These are phyloP conservation scores for Drosophila busckii DNA, from an alignment of 1,140 invertebrate genomes.

Conservation along the genomic window DNA sequence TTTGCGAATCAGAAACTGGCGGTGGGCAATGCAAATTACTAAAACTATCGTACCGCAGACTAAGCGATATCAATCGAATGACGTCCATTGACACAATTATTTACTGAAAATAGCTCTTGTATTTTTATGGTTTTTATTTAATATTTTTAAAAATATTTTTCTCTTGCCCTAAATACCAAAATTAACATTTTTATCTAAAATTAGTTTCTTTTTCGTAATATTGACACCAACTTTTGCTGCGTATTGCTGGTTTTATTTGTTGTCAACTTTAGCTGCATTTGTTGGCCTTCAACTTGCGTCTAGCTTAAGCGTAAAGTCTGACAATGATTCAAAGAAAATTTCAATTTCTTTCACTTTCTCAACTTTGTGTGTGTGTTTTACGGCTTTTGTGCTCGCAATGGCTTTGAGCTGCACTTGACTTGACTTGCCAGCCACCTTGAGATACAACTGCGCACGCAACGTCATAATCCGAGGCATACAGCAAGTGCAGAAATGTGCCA, in stretches of 20 bases:
- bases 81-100: too few relatives aligned
- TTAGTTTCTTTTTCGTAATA: too few relatives aligned
- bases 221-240: too few relatives aligned
- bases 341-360: conserved; percentile 60
- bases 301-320: conserved; percentile 16
- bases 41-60: too few relatives aligned
- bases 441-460: conserved; percentile 27
- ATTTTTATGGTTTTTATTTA: too few relatives aligned
- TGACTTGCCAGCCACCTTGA: conserved; percentile 51
- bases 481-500: conserved; percentile 23
- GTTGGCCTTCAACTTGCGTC: conserved; percentile 54
- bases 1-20: too few relatives aligned
- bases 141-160: too few relatives aligned
- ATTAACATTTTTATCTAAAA: too few relatives aligned
- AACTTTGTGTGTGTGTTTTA: conserved; percentile 13
- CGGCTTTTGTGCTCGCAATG: conserved; percentile 24
- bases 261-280: conserved; percentile 19
- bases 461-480: conserved; percentile 31
- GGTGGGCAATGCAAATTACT: too few relatives aligned
- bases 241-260: not conserved
- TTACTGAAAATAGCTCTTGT: too few relatives aligned
- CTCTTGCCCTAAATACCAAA: too few relatives aligned
- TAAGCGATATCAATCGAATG: too few relatives aligned
- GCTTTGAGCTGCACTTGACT: conserved; percentile 58
- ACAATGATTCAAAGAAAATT: conserved; percentile 33